A percentile compares a stretch with the other conserved stretches of the same genome.
Conservation (phyloP, 2,113 vertebrate genomes). For the Nothocercus nigrocapillus region DNA sequence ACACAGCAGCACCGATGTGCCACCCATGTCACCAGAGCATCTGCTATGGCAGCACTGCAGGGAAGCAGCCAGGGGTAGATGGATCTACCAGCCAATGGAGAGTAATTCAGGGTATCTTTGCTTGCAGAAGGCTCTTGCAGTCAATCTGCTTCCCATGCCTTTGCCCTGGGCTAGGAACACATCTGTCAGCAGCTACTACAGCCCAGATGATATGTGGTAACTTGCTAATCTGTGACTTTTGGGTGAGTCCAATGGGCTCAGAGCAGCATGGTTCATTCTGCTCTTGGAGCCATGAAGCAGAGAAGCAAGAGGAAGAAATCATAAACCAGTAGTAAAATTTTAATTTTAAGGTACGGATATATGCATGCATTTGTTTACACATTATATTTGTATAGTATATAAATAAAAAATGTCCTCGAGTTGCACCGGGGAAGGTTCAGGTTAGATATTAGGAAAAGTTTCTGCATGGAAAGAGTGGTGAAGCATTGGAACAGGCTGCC, state of each 20-base stretch:
- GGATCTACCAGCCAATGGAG: accelerated
- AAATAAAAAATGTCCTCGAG: too few relatives aligned
- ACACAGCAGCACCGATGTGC: accelerated
- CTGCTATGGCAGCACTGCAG: not conserved
- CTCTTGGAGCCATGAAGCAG: not conserved
- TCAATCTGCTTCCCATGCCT: not conserved
- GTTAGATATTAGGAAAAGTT: too few relatives aligned
- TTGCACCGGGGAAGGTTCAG: too few relatives aligned
- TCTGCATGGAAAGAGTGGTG: too few relatives aligned
- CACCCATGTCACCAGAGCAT: accelerated
- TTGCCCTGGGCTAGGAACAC: not conserved
- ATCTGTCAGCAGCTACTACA: not conserved
- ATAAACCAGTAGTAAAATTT: not conserved
- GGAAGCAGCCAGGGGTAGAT: too few relatives aligned
- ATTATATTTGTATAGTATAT: not conserved
- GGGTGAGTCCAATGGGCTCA: not conserved
- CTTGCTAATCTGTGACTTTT: not conserved
- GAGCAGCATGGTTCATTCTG: not conserved
- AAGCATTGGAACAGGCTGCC: too few relatives aligned
- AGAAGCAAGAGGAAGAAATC: not conserved
- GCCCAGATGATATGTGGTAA: not conserved
- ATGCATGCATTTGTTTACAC: not conserved
- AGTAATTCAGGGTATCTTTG: not conserved
- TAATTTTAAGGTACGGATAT: not conserved
- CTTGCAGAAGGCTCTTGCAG: not conserved